Evolutionary conservation across 1,140 invertebrate species (phyloP).

Genomic region (Drosophila tsacasi): DNA sequence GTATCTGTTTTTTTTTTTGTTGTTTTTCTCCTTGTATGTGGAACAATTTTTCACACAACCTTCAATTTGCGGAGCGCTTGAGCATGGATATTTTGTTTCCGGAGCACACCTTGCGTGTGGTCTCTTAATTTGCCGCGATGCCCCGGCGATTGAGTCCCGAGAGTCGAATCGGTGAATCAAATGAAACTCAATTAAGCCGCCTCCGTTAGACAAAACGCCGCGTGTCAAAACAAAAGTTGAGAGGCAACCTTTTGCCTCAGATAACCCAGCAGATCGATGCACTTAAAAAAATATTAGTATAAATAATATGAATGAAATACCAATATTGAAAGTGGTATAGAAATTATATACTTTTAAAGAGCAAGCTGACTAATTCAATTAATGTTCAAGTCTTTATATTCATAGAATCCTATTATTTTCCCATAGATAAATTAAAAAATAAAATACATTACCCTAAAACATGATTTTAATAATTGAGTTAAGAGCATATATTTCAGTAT

Average conservation of each 20-base stretch:
- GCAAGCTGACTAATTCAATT: too few species aligned
- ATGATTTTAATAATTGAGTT: background rate
- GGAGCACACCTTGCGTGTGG: conserved; percentile 64
- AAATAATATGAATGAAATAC: too few species aligned
- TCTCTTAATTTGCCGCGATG: conserved; percentile 51
- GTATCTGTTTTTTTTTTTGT: conserved; percentile 10
- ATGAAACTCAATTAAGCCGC: conserved; percentile 78
- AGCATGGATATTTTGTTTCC: conserved; percentile 63
- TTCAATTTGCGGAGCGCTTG: conserved; percentile 50
- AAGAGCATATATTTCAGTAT: background rate
- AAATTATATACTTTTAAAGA: background rate
- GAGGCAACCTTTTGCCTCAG: conserved; percentile 18
- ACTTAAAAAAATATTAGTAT: conserved; percentile 2
- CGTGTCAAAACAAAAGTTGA: conserved; percentile 79
- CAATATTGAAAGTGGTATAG: background rate
- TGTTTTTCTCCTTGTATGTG: conserved; percentile 23
- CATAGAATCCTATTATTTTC: too few species aligned
- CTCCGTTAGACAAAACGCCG: conserved; percentile 74
- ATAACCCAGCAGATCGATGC: conserved; percentile 1
- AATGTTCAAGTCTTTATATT: too few species aligned
- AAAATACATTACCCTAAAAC: background rate
- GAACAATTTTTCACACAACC: conserved; percentile 72
- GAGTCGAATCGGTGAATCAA: conserved; percentile 43
- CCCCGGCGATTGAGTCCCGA: conserved; percentile 37
- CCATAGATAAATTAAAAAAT: too few species aligned